Conservation (phyloP, 2,888 invertebrate genomes). For the Pyrgus malvae region DNA sequence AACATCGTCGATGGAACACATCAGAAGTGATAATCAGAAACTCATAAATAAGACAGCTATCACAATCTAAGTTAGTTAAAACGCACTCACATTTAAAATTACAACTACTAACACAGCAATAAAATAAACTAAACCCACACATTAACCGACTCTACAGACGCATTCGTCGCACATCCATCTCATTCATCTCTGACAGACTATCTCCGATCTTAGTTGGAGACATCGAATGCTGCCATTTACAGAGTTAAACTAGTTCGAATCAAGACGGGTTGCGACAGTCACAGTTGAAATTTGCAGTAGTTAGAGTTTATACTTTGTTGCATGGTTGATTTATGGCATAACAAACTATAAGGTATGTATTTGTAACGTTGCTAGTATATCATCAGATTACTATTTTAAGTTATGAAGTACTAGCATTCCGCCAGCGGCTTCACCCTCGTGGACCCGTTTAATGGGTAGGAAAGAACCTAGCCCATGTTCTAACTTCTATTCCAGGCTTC, state of each 20-base stretch:
- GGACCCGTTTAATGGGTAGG: too few species aligned
- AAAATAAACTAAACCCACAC: constrained; percentile 10
- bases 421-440: too few species aligned
- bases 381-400: too few species aligned
- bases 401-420: too few species aligned
- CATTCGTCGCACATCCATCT: constrained; percentile 24
- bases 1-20: background rate
- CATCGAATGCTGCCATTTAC: constrained; percentile 40
- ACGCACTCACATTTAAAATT: background rate
- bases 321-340: too few species aligned
- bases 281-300: constrained; percentile 4
- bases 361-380: too few species aligned
- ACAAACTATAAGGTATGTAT: too few species aligned
- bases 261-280: constrained; percentile 11
- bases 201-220: constrained; percentile 39
- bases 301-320: background rate
- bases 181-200: constrained; percentile 39
- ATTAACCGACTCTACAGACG: constrained; percentile 10
- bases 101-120: constrained; percentile 7
- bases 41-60: background rate
- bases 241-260: constrained; percentile 37
- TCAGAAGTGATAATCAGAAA: background rate
- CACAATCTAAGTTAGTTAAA: constrained; percentile 1
- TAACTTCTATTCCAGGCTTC: too few species aligned
- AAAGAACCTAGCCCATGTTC: too few species aligned